Evolutionary conservation across 2,888 invertebrate genomes (phyloP).

Genomic region (Lasius platythorax): DNA sequence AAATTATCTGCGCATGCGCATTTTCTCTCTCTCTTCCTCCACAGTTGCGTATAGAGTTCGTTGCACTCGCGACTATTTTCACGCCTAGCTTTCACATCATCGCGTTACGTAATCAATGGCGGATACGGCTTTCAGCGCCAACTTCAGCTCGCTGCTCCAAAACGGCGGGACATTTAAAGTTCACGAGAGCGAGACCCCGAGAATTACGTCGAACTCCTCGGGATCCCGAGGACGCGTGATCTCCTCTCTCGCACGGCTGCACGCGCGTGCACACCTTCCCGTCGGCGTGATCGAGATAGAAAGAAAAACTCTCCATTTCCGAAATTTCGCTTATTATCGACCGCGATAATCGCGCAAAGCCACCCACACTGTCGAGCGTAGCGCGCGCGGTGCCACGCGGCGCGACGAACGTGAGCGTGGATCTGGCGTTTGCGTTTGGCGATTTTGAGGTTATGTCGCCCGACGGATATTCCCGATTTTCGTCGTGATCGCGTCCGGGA

Average conservation of each 20-base stretch:
- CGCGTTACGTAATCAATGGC: not conserved
- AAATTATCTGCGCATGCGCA: not conserved
- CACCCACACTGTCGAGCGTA: not conserved
- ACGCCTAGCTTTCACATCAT: not conserved
- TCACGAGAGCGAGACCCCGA: not conserved
- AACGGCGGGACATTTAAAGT: not conserved
- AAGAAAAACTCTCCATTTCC: not conserved
- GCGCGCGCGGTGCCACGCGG: not conserved
- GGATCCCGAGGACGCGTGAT: not conserved
- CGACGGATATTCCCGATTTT: not conserved
- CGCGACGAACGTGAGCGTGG: not conserved
- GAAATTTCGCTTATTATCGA: not conserved
- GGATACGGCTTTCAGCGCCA: not conserved
- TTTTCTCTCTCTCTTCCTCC: not conserved
- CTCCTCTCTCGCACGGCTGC: not conserved
- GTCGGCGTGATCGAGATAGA: not conserved
- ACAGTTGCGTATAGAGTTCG: no score
- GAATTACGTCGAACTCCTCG: not conserved
- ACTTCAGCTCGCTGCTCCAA: not conserved
- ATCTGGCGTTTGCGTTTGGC: not conserved
- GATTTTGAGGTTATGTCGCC: conserved; percentile 15
- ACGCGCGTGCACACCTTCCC: not conserved
- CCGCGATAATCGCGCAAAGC: not conserved
- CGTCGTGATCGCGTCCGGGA: not conserved
- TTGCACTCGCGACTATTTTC: no score